phyloP scores from a whole-genome alignment of 2,113 vertebrate species.

The Polyodon spathula region DNA sequence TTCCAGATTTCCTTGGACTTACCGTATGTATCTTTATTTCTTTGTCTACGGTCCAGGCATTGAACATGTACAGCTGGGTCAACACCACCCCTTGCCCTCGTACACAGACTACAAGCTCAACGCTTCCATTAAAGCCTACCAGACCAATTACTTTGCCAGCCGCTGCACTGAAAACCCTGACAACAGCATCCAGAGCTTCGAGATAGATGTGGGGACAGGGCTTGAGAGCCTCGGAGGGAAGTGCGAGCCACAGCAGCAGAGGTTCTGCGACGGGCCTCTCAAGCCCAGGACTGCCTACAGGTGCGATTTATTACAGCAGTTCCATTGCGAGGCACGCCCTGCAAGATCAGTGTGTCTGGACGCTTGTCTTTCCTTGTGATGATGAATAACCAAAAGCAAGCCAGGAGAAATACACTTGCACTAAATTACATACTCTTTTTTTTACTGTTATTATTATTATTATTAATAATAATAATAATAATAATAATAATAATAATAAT shows the following conservation, averaged over 20 bases:
- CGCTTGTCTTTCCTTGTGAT: not conserved
- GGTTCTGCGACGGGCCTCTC: slow-evolving; percentile 85
- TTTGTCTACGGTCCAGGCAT: slow-evolving; percentile 43
- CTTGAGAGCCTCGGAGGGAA: slow-evolving; percentile 79
- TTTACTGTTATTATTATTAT: too few species aligned
- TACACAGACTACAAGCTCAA: slow-evolving; percentile 83
- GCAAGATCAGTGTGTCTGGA: not conserved
- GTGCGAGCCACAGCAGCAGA: slow-evolving; percentile 57
- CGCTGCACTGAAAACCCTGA: slow-evolving; percentile 65
- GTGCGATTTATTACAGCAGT: slow-evolving; percentile 29
- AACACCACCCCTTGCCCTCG: slow-evolving; percentile 78
- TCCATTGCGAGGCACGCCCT: not conserved
- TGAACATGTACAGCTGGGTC: slow-evolving; percentile 63
- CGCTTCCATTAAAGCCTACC: slow-evolving; percentile 71
- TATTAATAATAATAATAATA: too few species aligned
- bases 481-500: too few species aligned
- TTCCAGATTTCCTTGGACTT: too few species aligned
- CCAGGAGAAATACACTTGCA: too few species aligned
- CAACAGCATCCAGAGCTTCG: slow-evolving; percentile 53
- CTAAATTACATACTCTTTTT: too few species aligned
- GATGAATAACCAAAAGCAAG: too few species aligned
- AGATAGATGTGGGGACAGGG: slow-evolving; percentile 74
- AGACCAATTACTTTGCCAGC: slow-evolving; percentile 81
- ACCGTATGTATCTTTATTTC: slow-evolving; percentile 6
- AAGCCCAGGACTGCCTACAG: slow-evolving; percentile 86